Conservation (phyloP, 2,113 vertebrate species). For the Noctilio leporinus region DNA sequence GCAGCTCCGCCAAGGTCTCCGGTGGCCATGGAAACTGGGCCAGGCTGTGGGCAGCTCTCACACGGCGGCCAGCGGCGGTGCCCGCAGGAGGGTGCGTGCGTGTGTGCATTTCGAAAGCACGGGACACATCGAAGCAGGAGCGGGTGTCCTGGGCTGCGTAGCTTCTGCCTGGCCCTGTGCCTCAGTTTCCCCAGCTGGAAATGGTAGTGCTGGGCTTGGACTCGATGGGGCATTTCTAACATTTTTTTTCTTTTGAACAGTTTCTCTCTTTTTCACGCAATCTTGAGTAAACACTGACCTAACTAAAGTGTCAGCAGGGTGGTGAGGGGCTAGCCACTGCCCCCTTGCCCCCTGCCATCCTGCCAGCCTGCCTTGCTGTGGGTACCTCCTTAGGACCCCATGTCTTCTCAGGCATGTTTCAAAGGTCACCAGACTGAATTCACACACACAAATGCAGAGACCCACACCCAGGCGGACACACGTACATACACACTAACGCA, state of each 20-base stretch:
- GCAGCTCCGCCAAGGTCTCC: not conserved
- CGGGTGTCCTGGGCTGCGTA: not conserved
- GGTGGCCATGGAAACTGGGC: slow-evolving; percentile 6
- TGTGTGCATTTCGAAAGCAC: not conserved
- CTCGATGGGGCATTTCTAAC: not conserved
- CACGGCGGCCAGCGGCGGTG: rapidly evolving
- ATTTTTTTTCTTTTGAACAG: not conserved
- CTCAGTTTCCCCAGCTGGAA: not conserved
- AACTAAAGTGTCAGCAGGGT: not conserved
- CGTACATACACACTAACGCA: not conserved
- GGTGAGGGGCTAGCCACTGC: rapidly evolving
- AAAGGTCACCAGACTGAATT: not conserved
- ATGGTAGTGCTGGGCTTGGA: not conserved
- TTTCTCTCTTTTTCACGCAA: not conserved
- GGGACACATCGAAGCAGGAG: not conserved
- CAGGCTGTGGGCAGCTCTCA: not conserved
- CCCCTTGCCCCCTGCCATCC: not conserved
- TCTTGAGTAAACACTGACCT: not conserved
- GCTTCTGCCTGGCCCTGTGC: not conserved
- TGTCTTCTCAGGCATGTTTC: not conserved
- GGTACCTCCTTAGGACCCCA: not conserved
- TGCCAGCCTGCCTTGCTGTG: too few relatives aligned
- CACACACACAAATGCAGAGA: not conserved
- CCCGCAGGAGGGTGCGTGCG: not conserved
- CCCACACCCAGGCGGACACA: not conserved